A percentile compares a stretch with the other conserved stretches of the same genome.
phyloP scores from a whole-genome alignment of 2,797 vertebrate species.

The Gastrophryne carolinensis region DNA sequence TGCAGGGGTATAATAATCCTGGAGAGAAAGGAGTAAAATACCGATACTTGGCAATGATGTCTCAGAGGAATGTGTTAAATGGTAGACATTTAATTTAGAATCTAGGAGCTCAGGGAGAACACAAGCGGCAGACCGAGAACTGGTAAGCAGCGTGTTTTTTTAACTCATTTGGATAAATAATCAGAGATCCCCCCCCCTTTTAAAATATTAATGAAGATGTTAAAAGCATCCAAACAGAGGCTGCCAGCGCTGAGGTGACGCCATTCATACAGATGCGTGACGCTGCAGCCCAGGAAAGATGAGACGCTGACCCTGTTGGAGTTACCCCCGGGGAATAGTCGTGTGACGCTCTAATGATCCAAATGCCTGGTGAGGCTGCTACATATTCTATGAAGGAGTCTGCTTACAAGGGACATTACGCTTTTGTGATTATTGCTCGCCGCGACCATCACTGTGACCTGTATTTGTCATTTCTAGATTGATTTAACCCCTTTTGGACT shows the following conservation, averaged over 20 bases:
- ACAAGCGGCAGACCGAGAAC: background rate
- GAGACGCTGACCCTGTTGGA: conserved; percentile 20
- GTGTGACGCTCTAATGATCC: conserved; percentile 11
- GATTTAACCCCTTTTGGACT: too few species aligned
- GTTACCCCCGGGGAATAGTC: conserved; percentile 18
- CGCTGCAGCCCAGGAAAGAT: conserved; percentile 15
- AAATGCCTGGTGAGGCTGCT: background rate
- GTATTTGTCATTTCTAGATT: too few species aligned
- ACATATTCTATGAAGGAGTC: background rate
- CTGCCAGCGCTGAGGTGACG: conserved; percentile 18
- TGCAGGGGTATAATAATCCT: background rate
- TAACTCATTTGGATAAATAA: conserved; percentile 7
- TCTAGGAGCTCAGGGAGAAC: background rate
- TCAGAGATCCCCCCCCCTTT: conserved; percentile 7
- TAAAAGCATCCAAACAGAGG: conserved; percentile 14
- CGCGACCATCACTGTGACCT: too few species aligned
- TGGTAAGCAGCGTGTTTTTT: conserved; percentile 1
- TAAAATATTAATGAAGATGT: conserved; percentile 42
- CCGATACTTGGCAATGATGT: background rate
- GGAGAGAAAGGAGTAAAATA: background rate
- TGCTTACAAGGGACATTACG: background rate
- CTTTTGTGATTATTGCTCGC: background rate
- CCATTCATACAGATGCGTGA: conserved; percentile 16
- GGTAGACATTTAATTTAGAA: background rate
- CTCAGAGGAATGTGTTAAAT: background rate